Evolutionary conservation across 2,797 vertebrate genomes (phyloP).

Genomic region (Rhabdophis nuchalis): DNA sequence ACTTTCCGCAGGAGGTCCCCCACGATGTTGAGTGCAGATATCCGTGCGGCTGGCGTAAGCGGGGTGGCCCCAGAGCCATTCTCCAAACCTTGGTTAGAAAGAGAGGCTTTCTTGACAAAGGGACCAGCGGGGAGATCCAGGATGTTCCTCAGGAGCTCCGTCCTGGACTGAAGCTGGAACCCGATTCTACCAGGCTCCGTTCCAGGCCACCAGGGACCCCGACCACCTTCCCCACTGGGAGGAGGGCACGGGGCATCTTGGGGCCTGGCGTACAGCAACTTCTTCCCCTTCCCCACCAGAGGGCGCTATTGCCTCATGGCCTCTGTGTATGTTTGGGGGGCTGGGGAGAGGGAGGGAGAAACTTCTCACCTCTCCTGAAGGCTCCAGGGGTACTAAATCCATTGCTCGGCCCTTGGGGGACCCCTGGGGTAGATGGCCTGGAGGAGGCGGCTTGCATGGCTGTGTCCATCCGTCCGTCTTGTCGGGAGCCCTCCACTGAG

Average conservation of each 20-base stretch:
- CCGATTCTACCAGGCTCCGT: not conserved
- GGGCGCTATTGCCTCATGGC: not conserved
- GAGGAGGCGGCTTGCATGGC: conserved; percentile 70
- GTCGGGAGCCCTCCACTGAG: conserved; percentile 40
- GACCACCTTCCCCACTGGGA: not conserved
- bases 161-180: not conserved
- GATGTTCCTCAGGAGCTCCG: not conserved
- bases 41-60: conserved; percentile 91
- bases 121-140: not conserved
- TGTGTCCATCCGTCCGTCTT: conserved; percentile 73
- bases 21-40: conserved; percentile 96
- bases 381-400: conserved; percentile 72
- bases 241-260: not conserved
- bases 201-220: not conserved
- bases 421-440: conserved; percentile 74
- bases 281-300: not conserved
- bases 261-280: rapidly evolving
- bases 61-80: conserved; percentile 82
- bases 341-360: rapidly evolving
- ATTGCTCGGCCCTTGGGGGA: conserved; percentile 61
- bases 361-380: conserved; percentile 77
- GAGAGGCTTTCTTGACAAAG: not conserved
- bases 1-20: conserved; percentile 97
- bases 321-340: too few relatives aligned
- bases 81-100: conserved; percentile 69